Evolutionary conservation across 2,888 invertebrate genomes (phyloP), one percentile per base, ranked within the genome.

Genomic region (Abrostola triplasia): DNA sequence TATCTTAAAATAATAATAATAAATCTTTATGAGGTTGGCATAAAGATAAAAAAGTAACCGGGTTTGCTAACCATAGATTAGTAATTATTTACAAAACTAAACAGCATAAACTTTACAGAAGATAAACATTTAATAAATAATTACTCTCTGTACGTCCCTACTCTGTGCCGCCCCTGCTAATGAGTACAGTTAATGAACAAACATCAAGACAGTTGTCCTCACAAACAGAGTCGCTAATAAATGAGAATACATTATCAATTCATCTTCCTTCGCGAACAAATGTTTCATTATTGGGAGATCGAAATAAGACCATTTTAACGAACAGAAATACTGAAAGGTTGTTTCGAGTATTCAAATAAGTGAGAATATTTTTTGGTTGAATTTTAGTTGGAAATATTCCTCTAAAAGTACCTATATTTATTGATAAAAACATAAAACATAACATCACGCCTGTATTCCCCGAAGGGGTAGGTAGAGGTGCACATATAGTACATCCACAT

Each of bases 181-280:
- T 87, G 84, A 87, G 84, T 74, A 78, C 79, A 76, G 80, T 74
- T 84, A 84, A 85, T 84, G 82, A 85, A 80, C 84, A 81, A 83
- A 84, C 83, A 84, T 55, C 64, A 71, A 67, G 76, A 67, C 77
- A 74, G 70, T 64, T 59, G 67, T 50, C 67, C 66, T 60, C 64
- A 70, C 79, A 77, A 79, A 82, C 72, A 62, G 79, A 71, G 76
- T 80, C 74, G 50, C 77, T 82, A 79, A 82, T 79, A 79, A 75
- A 75, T 72, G 55, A 51, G 52, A 10, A 52, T 66, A 64, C 69
- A 71, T 77, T 74, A 79, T 76, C 70, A 71, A 76, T 76, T 69
- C 62, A 71, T 57, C 50, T 52, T 36, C 61, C 52, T 12, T 59
- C 9, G 24, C 59, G 41, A 54, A 40, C 35, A 49, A 40, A 36